Conservation (phyloP, 1,140 invertebrate genomes). For the Pissodes strobi region DNA sequence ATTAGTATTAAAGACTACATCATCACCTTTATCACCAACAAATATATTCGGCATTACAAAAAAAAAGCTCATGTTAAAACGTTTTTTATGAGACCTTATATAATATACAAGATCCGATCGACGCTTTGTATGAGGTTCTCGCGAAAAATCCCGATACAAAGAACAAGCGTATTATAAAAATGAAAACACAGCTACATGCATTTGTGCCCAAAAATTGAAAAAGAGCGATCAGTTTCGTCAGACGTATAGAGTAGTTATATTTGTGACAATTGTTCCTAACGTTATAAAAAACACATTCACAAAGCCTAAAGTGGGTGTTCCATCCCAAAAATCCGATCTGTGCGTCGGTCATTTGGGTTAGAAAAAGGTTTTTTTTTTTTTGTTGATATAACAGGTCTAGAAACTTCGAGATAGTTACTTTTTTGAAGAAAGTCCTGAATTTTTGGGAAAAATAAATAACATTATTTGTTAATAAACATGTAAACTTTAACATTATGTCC, state of each 20-base stretch:
- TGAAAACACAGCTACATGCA: slow-evolving; percentile 30
- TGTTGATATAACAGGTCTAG: slow-evolving; percentile 24
- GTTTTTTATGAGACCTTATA: slow-evolving; percentile 5
- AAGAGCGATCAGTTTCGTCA: slow-evolving; percentile 23
- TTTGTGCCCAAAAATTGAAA: slow-evolving; percentile 29
- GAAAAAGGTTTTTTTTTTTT: slow-evolving; percentile 7
- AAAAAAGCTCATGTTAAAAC: background rate
- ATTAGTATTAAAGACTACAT: background rate
- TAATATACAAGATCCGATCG: slow-evolving; percentile 6
- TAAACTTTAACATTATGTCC: no score
- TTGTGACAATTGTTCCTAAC: slow-evolving; percentile 35
- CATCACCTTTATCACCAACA: no score
- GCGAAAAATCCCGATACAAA: slow-evolving; percentile 14
- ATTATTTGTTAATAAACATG: no score
- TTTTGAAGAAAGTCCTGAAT: no score
- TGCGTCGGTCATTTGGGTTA: background rate
- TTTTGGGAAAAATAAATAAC: no score
- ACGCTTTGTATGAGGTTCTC: background rate
- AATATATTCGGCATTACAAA: no score
- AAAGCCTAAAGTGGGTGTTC: slow-evolving; percentile 18
- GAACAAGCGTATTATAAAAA: slow-evolving; percentile 3
- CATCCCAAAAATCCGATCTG: slow-evolving; percentile 2
- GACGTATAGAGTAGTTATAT: slow-evolving; percentile 27
- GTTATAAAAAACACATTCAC: slow-evolving; percentile 36
- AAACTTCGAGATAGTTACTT: no score